Evolutionary conservation across 2,888 invertebrate genomes (phyloP).

Genomic region (Palloptera scutellata): DNA sequence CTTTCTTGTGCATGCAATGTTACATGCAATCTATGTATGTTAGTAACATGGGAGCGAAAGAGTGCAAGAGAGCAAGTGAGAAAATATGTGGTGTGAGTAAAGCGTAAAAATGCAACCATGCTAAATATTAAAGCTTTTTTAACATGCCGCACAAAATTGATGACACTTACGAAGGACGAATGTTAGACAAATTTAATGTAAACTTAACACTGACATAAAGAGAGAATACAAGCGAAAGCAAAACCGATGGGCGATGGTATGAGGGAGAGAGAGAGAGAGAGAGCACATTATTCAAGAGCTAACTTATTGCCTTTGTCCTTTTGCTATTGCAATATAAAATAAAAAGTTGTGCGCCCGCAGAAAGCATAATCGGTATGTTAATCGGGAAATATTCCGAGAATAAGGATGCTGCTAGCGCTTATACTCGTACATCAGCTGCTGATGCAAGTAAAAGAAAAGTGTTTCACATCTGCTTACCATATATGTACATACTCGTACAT

Average conservation of each 20-base stretch:
- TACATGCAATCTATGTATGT: neutral
- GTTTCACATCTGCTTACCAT: no score
- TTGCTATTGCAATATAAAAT: no score
- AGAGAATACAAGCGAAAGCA: neutral
- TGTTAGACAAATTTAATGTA: neutral
- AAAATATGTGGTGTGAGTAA: neutral
- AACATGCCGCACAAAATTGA: neutral
- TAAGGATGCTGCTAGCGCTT: no score
- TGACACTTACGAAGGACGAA: constrained; percentile 3
- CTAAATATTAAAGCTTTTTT: neutral
- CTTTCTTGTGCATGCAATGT: neutral
- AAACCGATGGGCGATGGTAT: no score
- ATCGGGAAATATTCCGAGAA: no score
- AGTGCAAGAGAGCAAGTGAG: neutral
- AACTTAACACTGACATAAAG: neutral
- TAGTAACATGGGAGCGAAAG: neutral
- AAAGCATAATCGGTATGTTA: no score
- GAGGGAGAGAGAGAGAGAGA: neutral
- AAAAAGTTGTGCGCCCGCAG: no score
- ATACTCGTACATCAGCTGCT: no score
- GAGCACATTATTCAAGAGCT: no score
- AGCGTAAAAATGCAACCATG: neutral
- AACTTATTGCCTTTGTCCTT: no score
- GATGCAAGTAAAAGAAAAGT: no score
- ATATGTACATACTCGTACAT: no score